phyloP scores from a whole-genome alignment of 2,113 vertebrate genomes.

The Prolemur simus region DNA sequence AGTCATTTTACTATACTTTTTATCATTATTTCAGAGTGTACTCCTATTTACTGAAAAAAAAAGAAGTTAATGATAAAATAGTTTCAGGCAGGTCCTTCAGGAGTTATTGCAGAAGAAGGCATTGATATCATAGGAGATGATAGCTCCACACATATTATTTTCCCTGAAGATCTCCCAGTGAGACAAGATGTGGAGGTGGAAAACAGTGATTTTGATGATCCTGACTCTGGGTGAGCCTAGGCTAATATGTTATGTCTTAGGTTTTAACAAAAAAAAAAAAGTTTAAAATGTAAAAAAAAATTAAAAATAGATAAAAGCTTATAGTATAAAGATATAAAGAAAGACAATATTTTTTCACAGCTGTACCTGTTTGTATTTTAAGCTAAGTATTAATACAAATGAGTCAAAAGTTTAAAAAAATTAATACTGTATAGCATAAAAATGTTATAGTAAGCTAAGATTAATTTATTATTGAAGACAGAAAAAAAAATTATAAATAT shows the following conservation, averaged over 20 bases:
- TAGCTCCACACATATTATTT: not conserved
- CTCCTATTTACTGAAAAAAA: not conserved
- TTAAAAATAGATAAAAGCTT: not conserved
- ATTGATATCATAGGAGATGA: not conserved
- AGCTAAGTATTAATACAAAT: not conserved
- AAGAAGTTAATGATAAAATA: not conserved
- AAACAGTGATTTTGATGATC: not conserved
- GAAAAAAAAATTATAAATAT: not conserved
- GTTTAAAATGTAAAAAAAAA: not conserved
- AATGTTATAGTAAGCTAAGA: not conserved
- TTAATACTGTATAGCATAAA: not conserved
- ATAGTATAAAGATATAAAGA: not conserved
- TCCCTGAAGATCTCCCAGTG: not conserved
- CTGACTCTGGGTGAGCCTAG: not conserved
- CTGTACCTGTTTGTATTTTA: not conserved
- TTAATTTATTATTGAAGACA: not conserved
- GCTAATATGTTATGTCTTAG: not conserved
- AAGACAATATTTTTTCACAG: not conserved
- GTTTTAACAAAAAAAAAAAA: not conserved
- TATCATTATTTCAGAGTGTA: not conserved
- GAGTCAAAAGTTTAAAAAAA: not conserved
- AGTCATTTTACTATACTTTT: not conserved
- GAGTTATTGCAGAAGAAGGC: not conserved
- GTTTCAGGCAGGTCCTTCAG: not conserved
- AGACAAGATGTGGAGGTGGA: not conserved